Evolutionary conservation across 2,113 vertebrate genomes (phyloP).

Genomic region (Microcebus jonahi): DNA sequence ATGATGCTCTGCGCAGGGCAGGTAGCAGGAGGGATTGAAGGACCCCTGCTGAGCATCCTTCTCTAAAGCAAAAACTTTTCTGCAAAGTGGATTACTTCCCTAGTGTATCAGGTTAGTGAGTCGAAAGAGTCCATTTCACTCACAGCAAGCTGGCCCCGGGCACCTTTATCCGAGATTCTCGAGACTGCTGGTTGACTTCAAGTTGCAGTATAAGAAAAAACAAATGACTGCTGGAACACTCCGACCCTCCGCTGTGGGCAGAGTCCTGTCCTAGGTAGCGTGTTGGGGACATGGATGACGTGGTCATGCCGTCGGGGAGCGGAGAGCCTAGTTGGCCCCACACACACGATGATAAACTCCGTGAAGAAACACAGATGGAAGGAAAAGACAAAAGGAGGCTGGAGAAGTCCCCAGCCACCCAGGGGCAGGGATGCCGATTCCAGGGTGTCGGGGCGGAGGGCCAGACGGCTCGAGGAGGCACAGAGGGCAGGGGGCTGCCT

Average conservation of each 20-base stretch:
- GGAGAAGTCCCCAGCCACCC: background rate
- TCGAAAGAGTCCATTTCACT: background rate
- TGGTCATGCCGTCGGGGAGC: background rate
- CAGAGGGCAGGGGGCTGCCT: background rate
- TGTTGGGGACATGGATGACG: fast-evolving
- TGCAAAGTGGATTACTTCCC: background rate
- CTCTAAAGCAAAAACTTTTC: background rate
- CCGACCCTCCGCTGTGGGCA: fast-evolving
- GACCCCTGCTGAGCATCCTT: background rate
- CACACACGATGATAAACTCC: background rate
- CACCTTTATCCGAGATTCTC: background rate
- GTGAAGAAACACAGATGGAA: background rate
- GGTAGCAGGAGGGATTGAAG: background rate
- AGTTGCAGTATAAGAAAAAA: too few relatives aligned
- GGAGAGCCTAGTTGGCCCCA: background rate
- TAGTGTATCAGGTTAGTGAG: too few relatives aligned
- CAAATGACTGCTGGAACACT: background rate
- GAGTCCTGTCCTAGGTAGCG: background rate
- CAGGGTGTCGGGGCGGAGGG: background rate
- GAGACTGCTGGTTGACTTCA: background rate
- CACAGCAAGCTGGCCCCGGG: background rate
- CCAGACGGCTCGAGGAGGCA: background rate
- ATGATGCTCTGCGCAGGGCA: background rate
- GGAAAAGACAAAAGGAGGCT: background rate
- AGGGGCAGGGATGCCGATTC: background rate